Conservation (phyloP, 2,797 vertebrate genomes). For the Acropternis orthonyx region DNA sequence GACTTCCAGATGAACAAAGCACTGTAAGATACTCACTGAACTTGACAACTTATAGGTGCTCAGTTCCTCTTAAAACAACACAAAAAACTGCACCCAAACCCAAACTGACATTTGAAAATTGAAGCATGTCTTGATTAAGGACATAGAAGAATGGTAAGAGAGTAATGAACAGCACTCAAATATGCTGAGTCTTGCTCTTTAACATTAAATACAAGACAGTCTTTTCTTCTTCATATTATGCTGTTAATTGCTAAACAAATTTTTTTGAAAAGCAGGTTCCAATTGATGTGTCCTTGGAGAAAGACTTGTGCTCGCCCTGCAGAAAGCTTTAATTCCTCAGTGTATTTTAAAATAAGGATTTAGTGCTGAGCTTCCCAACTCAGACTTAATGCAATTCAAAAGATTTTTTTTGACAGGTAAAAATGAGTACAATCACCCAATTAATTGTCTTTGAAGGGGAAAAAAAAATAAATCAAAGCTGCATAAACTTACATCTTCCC, state of each 20-base stretch:
- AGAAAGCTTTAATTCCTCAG: conserved; percentile 44
- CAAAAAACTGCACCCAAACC: background rate
- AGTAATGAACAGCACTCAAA: background rate
- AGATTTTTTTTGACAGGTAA: conserved; percentile 3
- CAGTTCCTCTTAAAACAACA: background rate
- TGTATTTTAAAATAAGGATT: conserved; percentile 45
- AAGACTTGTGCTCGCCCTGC: conserved; percentile 46
- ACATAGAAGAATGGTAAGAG: background rate
- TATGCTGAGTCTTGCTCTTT: conserved; percentile 14
- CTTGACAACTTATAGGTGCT: background rate
- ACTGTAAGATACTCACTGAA: background rate
- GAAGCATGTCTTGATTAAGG: background rate
- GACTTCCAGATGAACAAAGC: background rate
- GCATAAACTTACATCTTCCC: background rate
- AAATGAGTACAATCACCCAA: conserved; percentile 30
- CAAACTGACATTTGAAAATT: background rate
- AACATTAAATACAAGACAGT: background rate
- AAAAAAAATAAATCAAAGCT: background rate
- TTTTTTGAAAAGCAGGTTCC: conserved; percentile 43
- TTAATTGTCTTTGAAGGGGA: conserved; percentile 36
- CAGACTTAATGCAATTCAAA: conserved; percentile 44
- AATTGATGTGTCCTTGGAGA: conserved; percentile 44
- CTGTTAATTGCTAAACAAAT: conserved; percentile 52
- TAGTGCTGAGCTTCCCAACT: conserved; percentile 25
- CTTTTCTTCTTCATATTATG: conserved; percentile 18